Base-by-base conservation (phyloP, 1,140 invertebrate genomes). In the Drosophila sp. region DNA sequence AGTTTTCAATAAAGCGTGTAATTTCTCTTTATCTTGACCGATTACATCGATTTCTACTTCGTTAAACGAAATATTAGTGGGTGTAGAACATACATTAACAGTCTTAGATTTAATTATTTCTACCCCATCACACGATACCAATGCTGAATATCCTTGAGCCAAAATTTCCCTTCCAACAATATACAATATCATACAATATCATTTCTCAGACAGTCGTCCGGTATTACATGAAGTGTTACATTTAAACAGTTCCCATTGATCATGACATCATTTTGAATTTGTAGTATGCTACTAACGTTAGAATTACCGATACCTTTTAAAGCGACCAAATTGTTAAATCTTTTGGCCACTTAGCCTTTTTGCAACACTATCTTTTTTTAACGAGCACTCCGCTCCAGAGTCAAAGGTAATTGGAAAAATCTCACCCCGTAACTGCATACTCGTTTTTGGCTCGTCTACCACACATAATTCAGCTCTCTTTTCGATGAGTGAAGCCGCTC, bases 171-270 rank as follows among this genome's bases (percentile, higher is more conserved):
- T 40, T 11, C 38, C 38, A 1, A 40, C 17, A 17, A 17, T 17
- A 40, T 40, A 40, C 38, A 40, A 40, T 40, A 40, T 40, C 38
- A 40, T 40, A 40, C 38, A 40, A 40, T 40, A 40, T 40, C 38
- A 40, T 40, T 40, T 40, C 38, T 40, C 38, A 40, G 7, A 33
- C 32, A 40, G 38, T 40, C 38, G 38, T 40, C 38, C 38, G 8
- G 38, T 40, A 40, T 11, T 40, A 40, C 38, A 10, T 40, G 8
- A 40, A 40, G 8, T 40, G 38, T 10, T 40, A 40, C 38, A 40
- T 3, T 40, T 40, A 40, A 40, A 40, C 38, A 40, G 6, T 40
- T 40, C 38, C 38, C 38, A 40, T 40, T 40, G 38, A 40, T 10
- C 38, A 40, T 40, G 38, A 40, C 38, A 40, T 11, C 38, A 40